Evolutionary conservation across 2,797 vertebrate genomes (phyloP), one percentile per base, ranked within the genome.

Genomic region (Enteromius treurensis): DNA sequence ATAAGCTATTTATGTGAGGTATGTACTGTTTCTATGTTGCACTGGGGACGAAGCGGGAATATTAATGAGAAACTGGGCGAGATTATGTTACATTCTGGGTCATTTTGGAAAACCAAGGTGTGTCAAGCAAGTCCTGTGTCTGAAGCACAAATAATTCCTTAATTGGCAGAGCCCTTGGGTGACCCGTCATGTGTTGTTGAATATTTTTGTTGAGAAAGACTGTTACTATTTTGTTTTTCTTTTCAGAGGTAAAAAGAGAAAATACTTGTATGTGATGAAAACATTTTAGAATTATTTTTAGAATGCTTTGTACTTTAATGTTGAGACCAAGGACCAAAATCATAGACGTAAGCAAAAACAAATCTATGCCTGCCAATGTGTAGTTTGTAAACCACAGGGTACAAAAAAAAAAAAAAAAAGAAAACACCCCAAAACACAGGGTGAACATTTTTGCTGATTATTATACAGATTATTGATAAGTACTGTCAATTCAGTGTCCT

Each of bases 251-350:
- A 93, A 79, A 86, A 37, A 79, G 29, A 45, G 37, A 79, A 37
- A 64, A 67, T 91, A 92, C 90, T 92, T 93, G 93, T 94, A 92
- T 92, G 94, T 95, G 91, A 93, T 92, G 86, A 87, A 92, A 91
- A 91, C 89, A 92, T 94, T 95, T 93, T 94, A 93, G 92, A 93
- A 91, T 94, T 94, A 92, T 95, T 95, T 95, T 94, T 95, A 94
- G 93, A 94, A 94, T 93, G 93, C 95, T 95, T 95, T 95, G 92
- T 95, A 95, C 92, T 89, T 93, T 92, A 89, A 91, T 94, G 91
- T 95, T 90, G 92, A 93, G 90, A 94, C 89, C 91, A 94, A 94
- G 95, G 94, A 95, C 94, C 95, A 95, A 95, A 95, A 93, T 91
- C 90, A 92, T 89, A 94, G 91, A 92, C 92, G 91, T 90, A 94